Evolutionary conservation across 2,113 vertebrate species (phyloP).

Genomic region (Cyrtonyx montezumae): DNA sequence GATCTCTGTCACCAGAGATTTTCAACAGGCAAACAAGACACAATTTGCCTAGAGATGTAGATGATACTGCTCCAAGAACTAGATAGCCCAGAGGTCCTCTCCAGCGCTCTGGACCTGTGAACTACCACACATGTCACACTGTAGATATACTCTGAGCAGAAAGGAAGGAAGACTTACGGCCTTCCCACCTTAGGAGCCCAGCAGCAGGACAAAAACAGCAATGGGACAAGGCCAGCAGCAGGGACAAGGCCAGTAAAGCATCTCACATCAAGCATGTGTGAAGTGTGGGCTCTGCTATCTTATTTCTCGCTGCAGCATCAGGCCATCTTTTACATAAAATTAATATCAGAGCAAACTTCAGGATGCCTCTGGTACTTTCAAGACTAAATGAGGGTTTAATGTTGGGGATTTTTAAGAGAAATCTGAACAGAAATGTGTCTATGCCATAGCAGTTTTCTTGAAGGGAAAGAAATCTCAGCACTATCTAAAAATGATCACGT

Average conservation of each 20-base stretch:
- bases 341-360: neutral
- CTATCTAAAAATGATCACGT: neutral
- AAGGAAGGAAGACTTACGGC: neutral
- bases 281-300: neutral
- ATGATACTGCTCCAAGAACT: neutral
- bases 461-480: neutral
- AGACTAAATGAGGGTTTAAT: neutral
- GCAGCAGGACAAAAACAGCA: no score
- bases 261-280: no score
- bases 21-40: neutral
- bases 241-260: no score
- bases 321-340: neutral
- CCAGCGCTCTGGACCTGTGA: neutral
- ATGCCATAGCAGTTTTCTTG: neutral
- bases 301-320: neutral
- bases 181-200: neutral
- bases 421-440: neutral
- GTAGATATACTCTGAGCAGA: neutral
- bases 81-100: neutral
- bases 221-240: neutral
- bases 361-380: neutral
- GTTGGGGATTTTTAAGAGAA: neutral
- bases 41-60: neutral
- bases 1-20: neutral
- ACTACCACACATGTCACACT: rapidly evolving